phyloP scores from a whole-genome alignment of 2,888 invertebrate genomes.

The Mystacides longicornis region DNA sequence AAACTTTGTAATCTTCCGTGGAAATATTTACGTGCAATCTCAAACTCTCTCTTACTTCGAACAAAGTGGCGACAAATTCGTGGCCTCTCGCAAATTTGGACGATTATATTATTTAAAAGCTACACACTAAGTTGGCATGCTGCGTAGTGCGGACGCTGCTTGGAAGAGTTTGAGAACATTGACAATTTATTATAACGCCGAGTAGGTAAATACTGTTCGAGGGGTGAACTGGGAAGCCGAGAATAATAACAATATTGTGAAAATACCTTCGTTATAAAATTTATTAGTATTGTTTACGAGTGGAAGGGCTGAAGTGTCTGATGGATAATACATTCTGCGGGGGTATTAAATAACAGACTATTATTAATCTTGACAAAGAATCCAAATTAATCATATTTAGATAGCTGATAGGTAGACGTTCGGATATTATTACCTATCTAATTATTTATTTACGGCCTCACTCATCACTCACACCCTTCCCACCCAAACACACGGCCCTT shows the following conservation, averaged over 20 bases:
- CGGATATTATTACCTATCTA: not conserved
- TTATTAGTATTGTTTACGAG: not conserved
- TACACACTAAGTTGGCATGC: too few species aligned
- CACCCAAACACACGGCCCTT: too few species aligned
- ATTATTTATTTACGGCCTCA: not conserved
- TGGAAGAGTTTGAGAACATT: not conserved
- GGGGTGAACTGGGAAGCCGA: not conserved
- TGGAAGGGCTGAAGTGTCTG: not conserved
- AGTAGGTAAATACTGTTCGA: not conserved
- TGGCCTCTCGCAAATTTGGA: constrained; percentile 11
- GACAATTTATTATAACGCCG: not conserved
- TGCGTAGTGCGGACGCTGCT: not conserved
- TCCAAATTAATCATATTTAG: not conserved
- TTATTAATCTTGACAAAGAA: constrained; percentile 2
- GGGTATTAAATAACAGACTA: not conserved
- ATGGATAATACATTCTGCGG: not conserved
- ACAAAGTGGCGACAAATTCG: not conserved
- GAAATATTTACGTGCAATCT: not conserved
- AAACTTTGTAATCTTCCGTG: not conserved
- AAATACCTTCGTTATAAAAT: not conserved
- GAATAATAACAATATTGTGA: too few species aligned
- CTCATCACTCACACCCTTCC: not conserved
- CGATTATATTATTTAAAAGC: too few species aligned
- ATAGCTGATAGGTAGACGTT: too few species aligned
- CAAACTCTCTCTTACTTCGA: not conserved